A percentile compares a stretch with the other conserved stretches of the same genome.
phyloP scores from a whole-genome alignment of 2,888 invertebrate species.

The Drosophila flavopinicola region DNA sequence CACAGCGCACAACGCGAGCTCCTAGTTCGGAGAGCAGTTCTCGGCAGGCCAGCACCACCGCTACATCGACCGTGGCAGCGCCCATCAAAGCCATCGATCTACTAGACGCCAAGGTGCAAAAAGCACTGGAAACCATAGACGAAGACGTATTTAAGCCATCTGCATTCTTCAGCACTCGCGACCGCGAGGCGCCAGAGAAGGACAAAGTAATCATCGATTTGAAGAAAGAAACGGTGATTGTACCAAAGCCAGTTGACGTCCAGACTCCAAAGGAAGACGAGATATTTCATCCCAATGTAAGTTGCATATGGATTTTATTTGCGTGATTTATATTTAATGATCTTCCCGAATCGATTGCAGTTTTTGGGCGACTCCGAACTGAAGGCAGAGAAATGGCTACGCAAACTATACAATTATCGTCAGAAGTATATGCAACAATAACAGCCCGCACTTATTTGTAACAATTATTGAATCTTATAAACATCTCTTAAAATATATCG shows the following conservation, averaged over 20 bases:
- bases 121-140: slow-evolving; percentile 89
- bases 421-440: slow-evolving; percentile 87
- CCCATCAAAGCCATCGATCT: slow-evolving; percentile 67
- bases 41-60: slow-evolving; percentile 16
- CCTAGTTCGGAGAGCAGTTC: slow-evolving; percentile 73
- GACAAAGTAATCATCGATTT: slow-evolving; percentile 89
- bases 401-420: slow-evolving; percentile 87
- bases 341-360: slow-evolving; percentile 84
- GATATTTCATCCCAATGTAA: slow-evolving; percentile 89
- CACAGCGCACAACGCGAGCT: slow-evolving; percentile 61
- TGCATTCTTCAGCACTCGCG: slow-evolving; percentile 85
- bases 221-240: slow-evolving; percentile 88
- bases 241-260: slow-evolving; percentile 85
- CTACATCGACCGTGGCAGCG: slow-evolving; percentile 15
- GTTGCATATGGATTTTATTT: slow-evolving; percentile 56
- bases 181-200: slow-evolving; percentile 86
- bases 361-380: slow-evolving; percentile 88
- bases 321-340: slow-evolving; percentile 8
- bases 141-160: slow-evolving; percentile 88
- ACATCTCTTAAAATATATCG: slow-evolving; percentile 88
- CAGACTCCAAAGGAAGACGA: slow-evolving; percentile 86
- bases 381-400: slow-evolving; percentile 90
- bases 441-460: slow-evolving; percentile 16
- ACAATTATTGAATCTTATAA: slow-evolving; percentile 49
- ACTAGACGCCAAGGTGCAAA: slow-evolving; percentile 72